Percentiles rank a stretch among this genome's conserved stretches.
Conservation (phyloP, 2,888 invertebrate species). For the Scaptomyza caliginosa region DNA sequence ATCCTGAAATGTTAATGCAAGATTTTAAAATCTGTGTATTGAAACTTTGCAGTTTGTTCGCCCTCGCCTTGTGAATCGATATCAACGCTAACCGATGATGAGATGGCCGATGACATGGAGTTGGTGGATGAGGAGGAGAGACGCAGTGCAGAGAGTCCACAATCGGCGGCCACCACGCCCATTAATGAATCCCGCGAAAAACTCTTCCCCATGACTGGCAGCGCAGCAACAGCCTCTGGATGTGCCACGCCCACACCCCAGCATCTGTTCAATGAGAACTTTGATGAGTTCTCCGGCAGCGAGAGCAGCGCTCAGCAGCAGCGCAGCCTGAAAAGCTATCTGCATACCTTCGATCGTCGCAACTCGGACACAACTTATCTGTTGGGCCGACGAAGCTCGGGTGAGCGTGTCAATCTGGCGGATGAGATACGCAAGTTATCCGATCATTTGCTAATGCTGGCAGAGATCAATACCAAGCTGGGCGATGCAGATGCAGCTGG, state of each 20-base stretch:
- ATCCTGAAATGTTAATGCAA: not conserved
- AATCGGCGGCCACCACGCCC: constrained; percentile 74
- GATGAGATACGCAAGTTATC: constrained; percentile 93
- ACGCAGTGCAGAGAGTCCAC: constrained; percentile 57
- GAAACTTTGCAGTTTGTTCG: constrained; percentile 87
- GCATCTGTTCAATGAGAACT: constrained; percentile 72
- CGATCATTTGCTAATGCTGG: constrained; percentile 90
- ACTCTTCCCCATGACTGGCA: constrained; percentile 74
- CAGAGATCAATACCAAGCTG: constrained; percentile 86
- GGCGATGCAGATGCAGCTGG: constrained; percentile 42
- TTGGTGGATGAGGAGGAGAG: constrained; percentile 56
- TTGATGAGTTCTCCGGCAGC: constrained; percentile 73
- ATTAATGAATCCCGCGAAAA: constrained; percentile 83
- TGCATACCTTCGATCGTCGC: constrained; percentile 87
- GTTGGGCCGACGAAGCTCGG: constrained; percentile 85
- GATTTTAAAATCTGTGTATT: constrained; percentile 7
- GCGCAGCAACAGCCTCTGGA: constrained; percentile 77
- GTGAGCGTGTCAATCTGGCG: constrained; percentile 89
- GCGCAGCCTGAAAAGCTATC: constrained; percentile 82
- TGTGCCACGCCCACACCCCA: constrained; percentile 69
- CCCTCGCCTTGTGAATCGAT: constrained; percentile 92
- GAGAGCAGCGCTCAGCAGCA: constrained; percentile 67
- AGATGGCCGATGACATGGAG: constrained; percentile 74
- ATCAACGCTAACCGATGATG: constrained; percentile 87
- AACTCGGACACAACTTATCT: constrained; percentile 92